Percentiles rank a stretch among this genome's conserved stretches.
Evolutionary conservation across 2,797 vertebrate genomes (phyloP).

Genomic region (Petrocephalus schoutedeni): DNA sequence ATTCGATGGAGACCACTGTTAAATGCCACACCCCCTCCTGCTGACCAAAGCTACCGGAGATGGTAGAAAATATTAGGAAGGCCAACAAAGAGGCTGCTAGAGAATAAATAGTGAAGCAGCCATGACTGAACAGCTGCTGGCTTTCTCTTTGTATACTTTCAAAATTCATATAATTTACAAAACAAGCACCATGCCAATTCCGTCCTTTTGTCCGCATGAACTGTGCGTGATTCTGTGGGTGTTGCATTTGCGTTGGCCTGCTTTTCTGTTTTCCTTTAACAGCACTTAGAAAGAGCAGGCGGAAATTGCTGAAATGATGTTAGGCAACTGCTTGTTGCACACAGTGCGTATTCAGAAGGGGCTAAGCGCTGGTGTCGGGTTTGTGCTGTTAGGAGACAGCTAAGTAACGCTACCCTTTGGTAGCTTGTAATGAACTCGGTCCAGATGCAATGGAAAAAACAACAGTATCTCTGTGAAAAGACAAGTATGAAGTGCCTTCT

Average conservation of each 20-base stretch:
- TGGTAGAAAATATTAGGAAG: neutral
- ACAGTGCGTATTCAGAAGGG: neutral
- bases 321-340: neutral
- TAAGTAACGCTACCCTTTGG: neutral
- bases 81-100: neutral
- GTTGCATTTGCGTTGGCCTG: neutral
- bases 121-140: neutral
- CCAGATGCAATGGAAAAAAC: neutral
- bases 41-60: neutral
- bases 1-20: slow-evolving; percentile 31
- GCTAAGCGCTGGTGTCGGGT: neutral
- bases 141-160: neutral
- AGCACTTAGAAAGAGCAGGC: neutral
- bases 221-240: neutral
- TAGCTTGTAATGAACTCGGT: neutral
- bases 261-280: neutral
- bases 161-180: too few relatives aligned
- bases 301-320: neutral
- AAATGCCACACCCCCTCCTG: neutral
- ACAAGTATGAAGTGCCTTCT: neutral
- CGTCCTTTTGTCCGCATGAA: neutral
- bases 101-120: too few relatives aligned
- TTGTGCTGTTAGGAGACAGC: neutral
- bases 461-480: neutral
- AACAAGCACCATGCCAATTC: neutral